Evolutionary conservation across 2,888 invertebrate genomes (phyloP), one percentile per base, ranked within the genome.

Genomic region (Hedychridium roseum): DNA sequence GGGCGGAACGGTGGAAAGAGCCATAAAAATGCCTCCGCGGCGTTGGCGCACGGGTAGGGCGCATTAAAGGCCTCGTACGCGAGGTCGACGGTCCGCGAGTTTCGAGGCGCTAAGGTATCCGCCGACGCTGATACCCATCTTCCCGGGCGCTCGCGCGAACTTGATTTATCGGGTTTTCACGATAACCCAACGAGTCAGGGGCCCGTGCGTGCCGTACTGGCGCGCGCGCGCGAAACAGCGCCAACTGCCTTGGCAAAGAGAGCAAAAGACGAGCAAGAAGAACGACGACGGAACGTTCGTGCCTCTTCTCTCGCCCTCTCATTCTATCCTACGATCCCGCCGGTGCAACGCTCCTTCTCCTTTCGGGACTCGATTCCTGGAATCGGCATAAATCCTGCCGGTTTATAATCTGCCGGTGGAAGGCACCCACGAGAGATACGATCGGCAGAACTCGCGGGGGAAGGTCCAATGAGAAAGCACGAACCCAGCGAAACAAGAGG

Each of bases 381-480:
- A 74, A 73, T 73, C 68, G 66, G 70, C 73, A 69, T 73, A 72
- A 74, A 71, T 71, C 70, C 68, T 60, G 52, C 60, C 66, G 66
- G 70, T 74, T 75, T 71, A 74, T 71, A 74, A 75, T 73, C 73
- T 73, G 64, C 56, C 63, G 66, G 57, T 59, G 64, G 64, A 64
- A 66, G 66, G 61, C 57, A 52, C 57, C 62, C 52, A n/a, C 56
- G 55, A 43, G 50, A 70, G 74, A 74, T 74, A 73, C 66, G 62
- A 74, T 74, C 74, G 64, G 53, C 48, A 57, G 64, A 45, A 46
- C 9, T 38, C 35, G 55, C 38, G 17, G 23, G 46, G 50, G 57
- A 42, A 40, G 50, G 49, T 40, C 48, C 41, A 49, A 23, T 38
- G 45, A 40, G 54, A 45, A 23, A 43, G 43, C 34, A 26, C 9